Evolutionary conservation across 1,140 invertebrate genomes (phyloP).

Genomic region (Drepana arcuata): DNA sequence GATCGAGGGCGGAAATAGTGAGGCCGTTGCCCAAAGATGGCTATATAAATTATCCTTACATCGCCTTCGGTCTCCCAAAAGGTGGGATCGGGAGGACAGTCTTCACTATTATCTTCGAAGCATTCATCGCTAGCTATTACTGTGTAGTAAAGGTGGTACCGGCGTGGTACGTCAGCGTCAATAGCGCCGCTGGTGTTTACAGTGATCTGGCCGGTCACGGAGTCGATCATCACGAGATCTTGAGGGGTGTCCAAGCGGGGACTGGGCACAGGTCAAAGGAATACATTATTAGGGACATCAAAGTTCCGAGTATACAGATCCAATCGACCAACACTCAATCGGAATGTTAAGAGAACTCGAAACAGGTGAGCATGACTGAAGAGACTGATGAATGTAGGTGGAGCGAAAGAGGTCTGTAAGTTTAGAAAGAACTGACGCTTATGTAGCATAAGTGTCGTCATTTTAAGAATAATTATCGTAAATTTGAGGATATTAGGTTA

Average conservation of each 20-base stretch:
- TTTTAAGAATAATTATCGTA: too few relatives aligned
- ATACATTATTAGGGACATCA: too few relatives aligned
- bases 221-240: slow-evolving; percentile 57
- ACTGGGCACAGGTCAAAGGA: too few relatives aligned
- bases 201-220: slow-evolving; percentile 50
- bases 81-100: slow-evolving; percentile 36
- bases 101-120: slow-evolving; percentile 23
- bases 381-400: too few relatives aligned
- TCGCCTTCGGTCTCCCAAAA: slow-evolving; percentile 41
- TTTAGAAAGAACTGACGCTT: too few relatives aligned
- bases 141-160: slow-evolving; percentile 56
- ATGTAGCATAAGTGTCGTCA: too few relatives aligned
- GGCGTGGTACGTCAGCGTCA: slow-evolving; percentile 61
- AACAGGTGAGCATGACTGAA: too few relatives aligned
- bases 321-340: neutral
- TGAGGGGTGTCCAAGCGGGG: slow-evolving; percentile 39
- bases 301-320: too few relatives aligned
- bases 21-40: neutral
- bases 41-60: slow-evolving; percentile 26
- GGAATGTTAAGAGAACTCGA: neutral
- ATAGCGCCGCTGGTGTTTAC: slow-evolving; percentile 52
- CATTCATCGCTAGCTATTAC: slow-evolving; percentile 61
- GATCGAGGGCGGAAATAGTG: too few relatives aligned
- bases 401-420: too few relatives aligned
- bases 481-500: too few relatives aligned